Evolutionary conservation across 1,140 invertebrate species (phyloP), one percentile per base, ranked within the genome.

Genomic region (Latrodectus geometricus): DNA sequence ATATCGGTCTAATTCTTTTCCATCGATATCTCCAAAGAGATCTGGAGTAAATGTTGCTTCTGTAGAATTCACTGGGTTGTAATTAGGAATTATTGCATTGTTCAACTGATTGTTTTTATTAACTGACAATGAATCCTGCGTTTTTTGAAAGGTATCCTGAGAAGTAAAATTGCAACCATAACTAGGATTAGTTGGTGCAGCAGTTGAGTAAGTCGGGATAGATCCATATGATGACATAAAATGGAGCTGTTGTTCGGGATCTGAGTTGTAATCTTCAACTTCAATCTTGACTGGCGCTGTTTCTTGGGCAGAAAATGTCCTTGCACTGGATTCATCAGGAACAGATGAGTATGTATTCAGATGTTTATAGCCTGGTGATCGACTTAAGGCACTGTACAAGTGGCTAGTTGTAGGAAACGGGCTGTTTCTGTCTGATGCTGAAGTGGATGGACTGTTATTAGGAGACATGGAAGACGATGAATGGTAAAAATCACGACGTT

Each of bases 1-100:
- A 48, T 86, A 86, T 15, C 85, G 85, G 23, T 86, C 85, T n/a
- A 86, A 66, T 52, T 86, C 85, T 56, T 79, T 86, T 4, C 85
- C 85, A 66, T 86, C 85, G 17, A 86, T 86, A 20, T 86, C 85
- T 20, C 76, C 85, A 52, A 86, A 86, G 8, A 86, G 61, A 52
- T 80, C 85, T 11, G 81, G 54, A 17, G 61, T 70, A 50, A 85
- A 85, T 20, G 65, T 61, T 7, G 79, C 21, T 56, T 83, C 81
- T 7, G 80, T 2, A 0, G 78, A 70, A 54, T 65, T 69, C 20
- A 54, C 8, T 12, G 65, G 1, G 14, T 68, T 76, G 23, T 65
- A 48, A 23, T 21, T 70, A 15, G 66, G 9, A 66, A 23, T 61
- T 83, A 8, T 76, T 77, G 49, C 8, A 35, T 12, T 50, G 48